phyloP scores from a whole-genome alignment of 2,113 vertebrate species.

The Nipponia nippon region DNA sequence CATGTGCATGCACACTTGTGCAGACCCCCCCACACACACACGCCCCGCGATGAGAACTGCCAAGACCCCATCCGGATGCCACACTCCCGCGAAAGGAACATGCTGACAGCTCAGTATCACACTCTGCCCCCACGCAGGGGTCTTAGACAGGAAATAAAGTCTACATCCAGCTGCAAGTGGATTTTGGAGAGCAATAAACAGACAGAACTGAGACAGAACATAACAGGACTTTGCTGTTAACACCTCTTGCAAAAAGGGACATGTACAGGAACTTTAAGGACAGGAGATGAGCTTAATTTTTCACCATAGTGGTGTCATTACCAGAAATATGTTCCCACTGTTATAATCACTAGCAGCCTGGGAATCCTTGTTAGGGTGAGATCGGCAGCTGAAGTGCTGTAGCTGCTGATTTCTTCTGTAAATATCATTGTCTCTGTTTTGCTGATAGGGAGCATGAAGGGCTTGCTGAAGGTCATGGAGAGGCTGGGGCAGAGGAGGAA shows the following conservation, averaged over 20 bases:
- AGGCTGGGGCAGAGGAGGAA: background rate
- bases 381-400: background rate
- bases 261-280: background rate
- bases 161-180: background rate
- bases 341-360: background rate
- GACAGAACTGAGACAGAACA: background rate
- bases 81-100: fast-evolving
- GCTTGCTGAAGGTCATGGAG: background rate
- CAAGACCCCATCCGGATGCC: background rate
- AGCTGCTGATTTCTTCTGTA: slow-evolving; percentile 9
- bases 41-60: background rate
- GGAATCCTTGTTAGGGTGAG: background rate
- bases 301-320: background rate
- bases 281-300: background rate
- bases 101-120: background rate
- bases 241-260: background rate
- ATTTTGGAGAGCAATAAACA: slow-evolving; percentile 3
- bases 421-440: slow-evolving; percentile 16
- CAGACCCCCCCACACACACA: no score
- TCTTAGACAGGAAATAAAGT: background rate
- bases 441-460: background rate
- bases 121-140: fast-evolving
- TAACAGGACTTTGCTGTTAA: background rate
- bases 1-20: background rate
- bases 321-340: background rate